Conservation (phyloP, 2,797 vertebrate species). For the Fistularia tabacaria region DNA sequence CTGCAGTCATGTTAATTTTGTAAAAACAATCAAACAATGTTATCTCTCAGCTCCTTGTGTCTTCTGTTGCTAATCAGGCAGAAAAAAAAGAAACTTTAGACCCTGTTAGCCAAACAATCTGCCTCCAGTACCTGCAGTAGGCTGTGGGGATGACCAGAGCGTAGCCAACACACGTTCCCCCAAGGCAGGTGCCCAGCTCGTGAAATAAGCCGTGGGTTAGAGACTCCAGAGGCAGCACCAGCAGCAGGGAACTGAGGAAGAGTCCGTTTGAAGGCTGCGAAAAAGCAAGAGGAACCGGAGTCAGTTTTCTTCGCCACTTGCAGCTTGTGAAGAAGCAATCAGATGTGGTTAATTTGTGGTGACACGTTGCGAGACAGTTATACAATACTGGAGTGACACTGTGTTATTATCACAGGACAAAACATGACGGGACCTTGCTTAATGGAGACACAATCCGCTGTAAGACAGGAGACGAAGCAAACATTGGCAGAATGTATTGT, state of each 20-base stretch:
- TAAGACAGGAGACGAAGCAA: not conserved
- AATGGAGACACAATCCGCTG: conserved; percentile 24
- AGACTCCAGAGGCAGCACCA: conserved; percentile 92
- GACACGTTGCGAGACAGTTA: conserved; percentile 43
- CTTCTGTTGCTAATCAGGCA: too few species aligned
- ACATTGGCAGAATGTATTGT: not conserved
- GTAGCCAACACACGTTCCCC: conserved; percentile 96
- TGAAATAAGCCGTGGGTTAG: conserved; percentile 91
- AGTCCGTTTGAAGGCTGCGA: conserved; percentile 82
- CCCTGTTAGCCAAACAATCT: too few species aligned
- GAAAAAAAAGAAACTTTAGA: too few species aligned
- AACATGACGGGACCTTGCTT: conserved; percentile 18
- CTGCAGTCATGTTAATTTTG: too few species aligned
- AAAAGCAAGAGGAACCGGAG: conserved; percentile 21
- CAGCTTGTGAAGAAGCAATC: conserved; percentile 25
- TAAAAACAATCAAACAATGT: too few species aligned
- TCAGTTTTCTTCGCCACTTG: conserved; percentile 37
- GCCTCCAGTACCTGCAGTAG: conserved; percentile 85
- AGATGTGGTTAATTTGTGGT: conserved; percentile 38
- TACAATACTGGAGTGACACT: conserved; percentile 30
- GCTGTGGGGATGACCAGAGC: conserved; percentile 93
- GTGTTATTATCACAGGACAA: conserved; percentile 18
- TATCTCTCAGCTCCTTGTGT: too few species aligned
- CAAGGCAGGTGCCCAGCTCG: conserved; percentile 90
- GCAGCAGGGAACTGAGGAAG: conserved; percentile 90